Evolutionary conservation across 2,797 vertebrate species (phyloP), one percentile per base, ranked within the genome.

Genomic region (Myiotriccus ornatus): DNA sequence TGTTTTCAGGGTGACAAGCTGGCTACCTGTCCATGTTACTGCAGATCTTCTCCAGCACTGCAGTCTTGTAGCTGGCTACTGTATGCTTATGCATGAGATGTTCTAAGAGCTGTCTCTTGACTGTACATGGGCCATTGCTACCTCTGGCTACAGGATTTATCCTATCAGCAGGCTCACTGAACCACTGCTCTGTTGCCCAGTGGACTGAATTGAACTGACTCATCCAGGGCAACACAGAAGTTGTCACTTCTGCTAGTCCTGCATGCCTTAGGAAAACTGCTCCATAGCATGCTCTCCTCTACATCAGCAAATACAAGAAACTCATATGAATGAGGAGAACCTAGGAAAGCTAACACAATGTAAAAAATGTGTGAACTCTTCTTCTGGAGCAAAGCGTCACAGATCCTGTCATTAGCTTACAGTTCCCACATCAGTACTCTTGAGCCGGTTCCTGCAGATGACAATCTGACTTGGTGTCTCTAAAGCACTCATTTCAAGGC

Each of bases 1-100:
- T 87, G 85, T 90, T 95, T 91, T 91, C 80, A 91, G 80, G 63
- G 87, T 97, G 93, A 93, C 85, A 76, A 87, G 65, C 73, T 17
- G 19, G 83, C 55, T 96, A 91, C 93, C 89, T 96, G 89, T 92
- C 53, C 30, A 1, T 25, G 60, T 65, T 84, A 39, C 47, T 64
- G 77, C 14, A 79, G 52, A 70, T 76, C 56, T 91, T 46, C 53
- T 67, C 59, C 41, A 88, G 53, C 62, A 63, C 65, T 55, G 68
- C 68, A 67, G 49, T 56, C 53, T 73, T 84, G 74, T 65, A 74
- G 41, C 55, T 88, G 77, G 35, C 59, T 71, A 2, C 53, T 74
- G 34, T 14, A 10, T 70, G 44, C 47, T 93, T 46, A 43, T 71
- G 73, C n/a, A 52, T 44, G 68, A 95, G 71, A n/a, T 35, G 28